A percentile compares a stretch with the other conserved stretches of the same genome.
Conservation (phyloP, 1,140 invertebrate species). For the Pseudomyrmex flavicornis region DNA sequence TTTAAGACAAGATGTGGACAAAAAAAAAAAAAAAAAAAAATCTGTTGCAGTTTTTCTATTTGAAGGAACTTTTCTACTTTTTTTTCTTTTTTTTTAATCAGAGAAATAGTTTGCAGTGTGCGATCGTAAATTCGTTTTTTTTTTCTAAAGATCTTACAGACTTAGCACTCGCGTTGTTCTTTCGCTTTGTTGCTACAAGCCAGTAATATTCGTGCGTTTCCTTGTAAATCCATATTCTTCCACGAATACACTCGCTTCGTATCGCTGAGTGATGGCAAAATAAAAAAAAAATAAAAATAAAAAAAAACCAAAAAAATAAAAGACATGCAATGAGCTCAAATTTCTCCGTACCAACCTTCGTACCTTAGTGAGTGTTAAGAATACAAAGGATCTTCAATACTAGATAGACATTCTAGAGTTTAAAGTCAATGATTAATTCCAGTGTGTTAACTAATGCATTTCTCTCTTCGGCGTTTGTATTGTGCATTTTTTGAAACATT, state of each 20-base stretch:
- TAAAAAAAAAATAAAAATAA: too few species aligned
- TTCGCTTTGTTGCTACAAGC: constrained; percentile 9
- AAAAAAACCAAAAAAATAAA: background rate
- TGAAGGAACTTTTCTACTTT: background rate
- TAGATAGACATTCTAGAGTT: constrained; percentile 45
- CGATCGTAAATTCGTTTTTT: background rate
- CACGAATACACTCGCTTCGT: constrained; percentile 58
- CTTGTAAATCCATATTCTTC: constrained; percentile 64
- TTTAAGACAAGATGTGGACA: background rate
- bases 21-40: too few species aligned
- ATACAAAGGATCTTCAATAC: constrained; percentile 28
- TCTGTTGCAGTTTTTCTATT: too few species aligned
- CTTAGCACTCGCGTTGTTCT: background rate
- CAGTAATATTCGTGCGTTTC: constrained; percentile 13
- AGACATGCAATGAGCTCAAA: constrained; percentile 45
- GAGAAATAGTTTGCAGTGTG: constrained; percentile 1
- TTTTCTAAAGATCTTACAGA: constrained; percentile 12
- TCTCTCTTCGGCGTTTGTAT: constrained; percentile 32
- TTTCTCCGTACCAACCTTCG: constrained; percentile 42
- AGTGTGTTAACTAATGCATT: constrained; percentile 64
- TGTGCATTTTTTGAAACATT: constrained; percentile 11
- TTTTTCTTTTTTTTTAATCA: background rate
- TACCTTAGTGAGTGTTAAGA: constrained; percentile 50
- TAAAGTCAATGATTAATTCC: constrained; percentile 56
- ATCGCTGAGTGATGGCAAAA: constrained; percentile 40